Evolutionary conservation across 2,797 vertebrate genomes (phyloP), one percentile per base, ranked within the genome.

Genomic region (Menidia menidia): DNA sequence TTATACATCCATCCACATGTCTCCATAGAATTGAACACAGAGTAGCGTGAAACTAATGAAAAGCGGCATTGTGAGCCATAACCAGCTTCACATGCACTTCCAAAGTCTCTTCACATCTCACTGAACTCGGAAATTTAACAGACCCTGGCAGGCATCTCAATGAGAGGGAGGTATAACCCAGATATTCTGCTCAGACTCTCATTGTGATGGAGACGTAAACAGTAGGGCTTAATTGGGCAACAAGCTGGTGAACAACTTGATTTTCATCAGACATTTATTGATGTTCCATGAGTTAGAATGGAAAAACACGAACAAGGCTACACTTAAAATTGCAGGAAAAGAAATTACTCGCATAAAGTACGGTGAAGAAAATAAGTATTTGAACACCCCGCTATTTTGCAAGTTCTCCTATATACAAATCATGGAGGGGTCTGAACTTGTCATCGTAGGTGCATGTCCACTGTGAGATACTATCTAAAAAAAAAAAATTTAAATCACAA

Each of bases 131-230:
- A 68, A 73, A 82, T 77, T 76, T 91, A 92, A 93, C 89, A 75
- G 74, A 70, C 58, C 64, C 83, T 91, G 92, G 91, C 92, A 92
- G 86, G 78, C 73, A 63, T 82, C 73, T 87, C 88, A 92, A 87
- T 89, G 80, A 82, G 77, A 86, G 86, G 88, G 87, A 75, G 83
- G 81, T 54, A 52, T 76, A 61, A 51, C 80, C 74, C 76, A 80
- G 62, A 80, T 84, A 63, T 83, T 77, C 75, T 77, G 56, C 80
- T 86, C 75, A 82, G 79, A 85, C 50, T 51, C 69, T 75, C 76
- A 67, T 72, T 64, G 75, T 78, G 83, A 78, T 78, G 16, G 85
- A 42, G 68, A 13, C 56, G 78, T 81, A 88, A 89, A 88, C 83
- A 85, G 63, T 14, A 9, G 42, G 35, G 67, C 64, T 71, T 86